Evolutionary conservation across 1,140 invertebrate genomes (phyloP).

Genomic region (Lucilia cuprina): DNA sequence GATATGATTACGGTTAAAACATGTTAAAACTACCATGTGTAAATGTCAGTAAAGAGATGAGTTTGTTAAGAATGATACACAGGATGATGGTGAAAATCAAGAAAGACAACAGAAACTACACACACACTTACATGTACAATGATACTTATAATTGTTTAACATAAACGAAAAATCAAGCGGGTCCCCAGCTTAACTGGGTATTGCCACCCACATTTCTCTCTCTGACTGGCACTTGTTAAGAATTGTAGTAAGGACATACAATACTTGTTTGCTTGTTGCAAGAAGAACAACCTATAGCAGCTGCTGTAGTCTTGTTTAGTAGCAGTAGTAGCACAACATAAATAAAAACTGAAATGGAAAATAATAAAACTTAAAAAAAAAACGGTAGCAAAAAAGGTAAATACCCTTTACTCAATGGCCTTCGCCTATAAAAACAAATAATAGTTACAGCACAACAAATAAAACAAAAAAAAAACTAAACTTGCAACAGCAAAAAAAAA

Average conservation of each 20-base stretch:
- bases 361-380: too few species aligned
- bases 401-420: constrained; percentile 26
- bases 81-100: too few species aligned
- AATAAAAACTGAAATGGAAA: too few species aligned
- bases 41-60: background rate
- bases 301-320: too few species aligned
- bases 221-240: background rate
- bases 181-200: too few species aligned
- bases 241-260: background rate
- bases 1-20: background rate
- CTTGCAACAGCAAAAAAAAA: background rate
- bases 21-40: constrained; percentile 16
- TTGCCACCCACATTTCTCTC: background rate
- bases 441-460: constrained; percentile 14
- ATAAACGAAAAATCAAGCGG: background rate
- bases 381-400: constrained; percentile 6
- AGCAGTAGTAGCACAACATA: too few species aligned
- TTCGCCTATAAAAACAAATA: constrained; percentile 33
- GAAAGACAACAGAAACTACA: too few species aligned
- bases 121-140: background rate
- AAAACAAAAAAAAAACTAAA: background rate
- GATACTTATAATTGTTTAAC: background rate
- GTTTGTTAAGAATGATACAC: too few species aligned
- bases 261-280: background rate
- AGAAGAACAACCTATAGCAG: too few species aligned